phyloP scores from a whole-genome alignment of 2,113 vertebrate genomes.

The Hymenochirus boettgeri region DNA sequence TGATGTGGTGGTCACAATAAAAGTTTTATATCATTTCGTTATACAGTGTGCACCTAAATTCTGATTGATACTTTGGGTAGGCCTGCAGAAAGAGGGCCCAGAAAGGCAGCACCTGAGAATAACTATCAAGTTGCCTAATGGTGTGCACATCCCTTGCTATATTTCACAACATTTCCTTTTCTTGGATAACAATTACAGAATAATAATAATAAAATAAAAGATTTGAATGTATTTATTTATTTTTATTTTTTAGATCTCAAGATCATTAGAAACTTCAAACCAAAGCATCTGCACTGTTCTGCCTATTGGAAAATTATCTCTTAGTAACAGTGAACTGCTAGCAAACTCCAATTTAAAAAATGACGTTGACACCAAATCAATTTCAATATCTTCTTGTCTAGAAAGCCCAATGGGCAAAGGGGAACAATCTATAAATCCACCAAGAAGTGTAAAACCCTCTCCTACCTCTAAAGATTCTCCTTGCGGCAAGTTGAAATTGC shows the following conservation, averaged over 20 bases:
- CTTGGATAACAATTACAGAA: too few relatives aligned
- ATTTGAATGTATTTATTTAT: too few relatives aligned
- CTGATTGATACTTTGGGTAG: too few relatives aligned
- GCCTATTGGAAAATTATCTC: conserved; percentile 28
- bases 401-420: conserved; percentile 10
- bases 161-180: too few relatives aligned
- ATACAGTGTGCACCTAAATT: too few relatives aligned
- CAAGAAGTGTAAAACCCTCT: conserved; percentile 14
- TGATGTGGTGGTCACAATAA: too few relatives aligned
- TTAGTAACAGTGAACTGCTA: conserved; percentile 17
- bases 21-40: too few relatives aligned
- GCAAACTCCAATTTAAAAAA: conserved; percentile 15
- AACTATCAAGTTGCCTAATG: too few relatives aligned
- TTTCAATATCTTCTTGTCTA: conserved; percentile 3
- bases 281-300: conserved; percentile 25
- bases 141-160: too few relatives aligned
- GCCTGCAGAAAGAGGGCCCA: too few relatives aligned
- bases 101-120: too few relatives aligned
- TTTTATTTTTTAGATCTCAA: conserved; percentile 29
- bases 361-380: conserved; percentile 8
- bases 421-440: neutral
- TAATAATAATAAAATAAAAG: too few relatives aligned
- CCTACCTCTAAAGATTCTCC: neutral
- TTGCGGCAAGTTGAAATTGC: conserved; percentile 5
- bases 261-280: conserved; percentile 29